phyloP scores from a whole-genome alignment of 2,888 invertebrate species.

The Tinea trinotella region DNA sequence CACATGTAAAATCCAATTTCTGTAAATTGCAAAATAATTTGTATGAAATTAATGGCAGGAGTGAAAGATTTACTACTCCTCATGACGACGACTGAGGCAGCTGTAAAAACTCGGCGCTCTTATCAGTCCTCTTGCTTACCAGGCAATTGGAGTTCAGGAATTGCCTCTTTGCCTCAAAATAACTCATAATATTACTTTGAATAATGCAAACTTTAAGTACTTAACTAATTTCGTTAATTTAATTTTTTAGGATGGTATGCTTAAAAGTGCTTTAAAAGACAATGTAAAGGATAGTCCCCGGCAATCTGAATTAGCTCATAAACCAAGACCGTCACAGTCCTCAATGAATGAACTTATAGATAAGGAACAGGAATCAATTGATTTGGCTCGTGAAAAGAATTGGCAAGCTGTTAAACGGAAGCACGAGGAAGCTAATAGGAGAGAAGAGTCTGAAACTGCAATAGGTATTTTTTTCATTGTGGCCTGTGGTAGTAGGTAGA shows the following conservation, averaged over 20 bases:
- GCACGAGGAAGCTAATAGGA: constrained; percentile 68
- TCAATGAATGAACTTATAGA: constrained; percentile 35
- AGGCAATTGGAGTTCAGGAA: no score
- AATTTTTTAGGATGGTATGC: constrained; percentile 50
- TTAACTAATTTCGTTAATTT: not conserved
- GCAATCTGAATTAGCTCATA: constrained; percentile 66
- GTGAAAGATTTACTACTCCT: no score
- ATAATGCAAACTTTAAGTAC: no score
- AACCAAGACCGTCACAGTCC: constrained; percentile 46
- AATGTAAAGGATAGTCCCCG: constrained; percentile 52
- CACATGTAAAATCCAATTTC: no score
- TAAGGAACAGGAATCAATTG: constrained; percentile 66
- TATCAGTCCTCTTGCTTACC: no score
- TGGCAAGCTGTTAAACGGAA: constrained; percentile 70
- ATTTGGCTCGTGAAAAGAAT: constrained; percentile 67
- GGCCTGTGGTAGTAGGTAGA: no score
- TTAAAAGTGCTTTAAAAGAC: constrained; percentile 51
- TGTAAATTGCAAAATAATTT: no score
- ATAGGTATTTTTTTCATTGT: constrained; percentile 55
- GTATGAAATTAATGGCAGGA: no score
- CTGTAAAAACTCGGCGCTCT: no score
- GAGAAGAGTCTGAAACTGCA: constrained; percentile 59
- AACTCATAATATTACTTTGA: no score
- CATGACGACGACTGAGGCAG: no score
- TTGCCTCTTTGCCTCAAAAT: no score